Base-by-base conservation (phyloP, 2,888 invertebrate genomes). In the Crioceris asparagi region DNA sequence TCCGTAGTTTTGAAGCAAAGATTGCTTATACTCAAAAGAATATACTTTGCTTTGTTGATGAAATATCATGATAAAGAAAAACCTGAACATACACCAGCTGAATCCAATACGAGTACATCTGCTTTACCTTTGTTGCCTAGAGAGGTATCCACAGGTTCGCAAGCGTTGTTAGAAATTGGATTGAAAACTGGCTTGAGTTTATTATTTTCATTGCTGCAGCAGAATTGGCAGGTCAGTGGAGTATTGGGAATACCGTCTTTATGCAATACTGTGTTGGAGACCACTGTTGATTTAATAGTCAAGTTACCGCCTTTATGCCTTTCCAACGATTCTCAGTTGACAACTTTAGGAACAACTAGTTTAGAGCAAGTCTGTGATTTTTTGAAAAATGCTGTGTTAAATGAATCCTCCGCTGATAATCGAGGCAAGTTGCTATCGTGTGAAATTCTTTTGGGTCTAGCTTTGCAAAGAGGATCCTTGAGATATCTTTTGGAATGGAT, bases 401-500 rank as follows among this genome's bases (percentile, higher is more conserved):
- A 69, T 7, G 59, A 62, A 4, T 65, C 68, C 6, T 66, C 67
- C 14, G 71, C 72, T 3, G 72, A 74, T 54, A 42, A 54, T 11
- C 54, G 56, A 38, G 69, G 67, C 6, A 64, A 64, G 48, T 48
- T 62, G 11, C 48, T 67, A 17, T 64, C 67, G 1, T 59, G 62
- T 17, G 75, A 77, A 57, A 58, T 77, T 34, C 60, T 75, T 44
- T 54, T 77, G 27, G 66, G 69, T 4, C 51, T 77, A 26, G 71
- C 74, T 10, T 57, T 74, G 18, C 77, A 77, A 61, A 56, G 76
- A 45, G 76, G 76, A 12, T 72, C 73, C 8, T 61, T 77, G 14
- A 58, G 72, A 27, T 71, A 71, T 53, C 56, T 77, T 15, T 57
- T 77, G 30, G 73, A 76, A 50, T 77, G 77, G 77, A 69, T 77